phyloP scores from a whole-genome alignment of 2,888 invertebrate genomes.

The Rambutsinella grinnellia region DNA sequence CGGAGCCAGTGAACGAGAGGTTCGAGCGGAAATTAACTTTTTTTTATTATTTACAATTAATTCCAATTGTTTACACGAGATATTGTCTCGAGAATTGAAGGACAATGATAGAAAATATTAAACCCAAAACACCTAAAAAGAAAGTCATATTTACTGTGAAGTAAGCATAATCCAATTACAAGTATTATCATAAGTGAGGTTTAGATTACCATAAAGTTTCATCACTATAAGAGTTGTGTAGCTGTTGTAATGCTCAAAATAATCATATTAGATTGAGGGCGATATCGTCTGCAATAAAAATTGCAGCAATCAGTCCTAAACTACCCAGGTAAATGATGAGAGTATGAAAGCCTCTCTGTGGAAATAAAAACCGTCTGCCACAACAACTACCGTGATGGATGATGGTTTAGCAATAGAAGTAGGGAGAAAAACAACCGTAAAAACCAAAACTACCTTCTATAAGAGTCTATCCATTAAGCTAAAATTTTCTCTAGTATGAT shows the following conservation, averaged over 20 bases:
- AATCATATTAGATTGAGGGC: too few relatives aligned
- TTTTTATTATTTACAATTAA: neutral
- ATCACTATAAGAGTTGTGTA: neutral
- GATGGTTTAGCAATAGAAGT: neutral
- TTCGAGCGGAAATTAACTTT: constrained; percentile 47
- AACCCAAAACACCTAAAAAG: neutral
- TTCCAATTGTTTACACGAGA: too few relatives aligned
- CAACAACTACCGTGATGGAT: neutral
- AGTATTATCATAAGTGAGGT: too few relatives aligned
- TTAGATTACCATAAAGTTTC: too few relatives aligned
- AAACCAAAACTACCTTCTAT: neutral
- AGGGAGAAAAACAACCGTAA: neutral
- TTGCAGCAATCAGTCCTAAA: too few relatives aligned
- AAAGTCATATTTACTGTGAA: neutral
- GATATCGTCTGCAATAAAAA: too few relatives aligned
- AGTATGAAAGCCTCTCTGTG: too few relatives aligned
- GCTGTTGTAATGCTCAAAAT: neutral
- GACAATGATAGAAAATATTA: too few relatives aligned
- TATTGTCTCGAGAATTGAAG: too few relatives aligned
- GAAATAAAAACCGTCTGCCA: neutral
- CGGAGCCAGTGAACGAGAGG: constrained; percentile 61
- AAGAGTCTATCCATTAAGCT: neutral
- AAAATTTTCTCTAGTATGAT: neutral
- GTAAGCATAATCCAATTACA: too few relatives aligned
- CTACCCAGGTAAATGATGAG: too few relatives aligned